A percentile compares a stretch with the other conserved stretches of the same genome.
Evolutionary conservation across 2,888 invertebrate genomes (phyloP).

Genomic region (Drosophila conformis): DNA sequence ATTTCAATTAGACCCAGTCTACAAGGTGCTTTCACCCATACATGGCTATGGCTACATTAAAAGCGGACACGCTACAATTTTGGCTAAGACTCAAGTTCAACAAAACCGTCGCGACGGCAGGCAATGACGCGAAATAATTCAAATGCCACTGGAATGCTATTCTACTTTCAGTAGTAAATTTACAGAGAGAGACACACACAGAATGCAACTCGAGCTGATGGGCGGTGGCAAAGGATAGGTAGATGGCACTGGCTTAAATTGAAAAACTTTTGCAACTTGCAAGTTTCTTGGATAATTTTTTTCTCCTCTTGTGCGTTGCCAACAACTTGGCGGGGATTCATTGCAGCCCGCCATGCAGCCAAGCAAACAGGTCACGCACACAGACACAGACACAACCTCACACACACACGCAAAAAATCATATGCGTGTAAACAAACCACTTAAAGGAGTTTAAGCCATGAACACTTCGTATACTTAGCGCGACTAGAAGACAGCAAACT

Average conservation of each 20-base stretch:
- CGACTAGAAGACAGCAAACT: conserved; percentile 20
- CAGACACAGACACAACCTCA: conserved; percentile 8
- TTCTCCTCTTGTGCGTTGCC: conserved; percentile 30
- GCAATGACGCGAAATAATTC: conserved; percentile 68
- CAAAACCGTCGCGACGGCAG: conserved; percentile 46
- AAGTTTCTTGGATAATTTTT: conserved; percentile 57
- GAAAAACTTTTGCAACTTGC: conserved; percentile 75
- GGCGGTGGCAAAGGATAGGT: conserved; percentile 1
- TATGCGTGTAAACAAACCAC: conserved; percentile 30
- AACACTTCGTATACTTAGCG: conserved; percentile 38
- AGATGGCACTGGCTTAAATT: conserved; percentile 60
- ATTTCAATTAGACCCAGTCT: conserved; percentile 54
- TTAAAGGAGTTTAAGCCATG: conserved; percentile 25
- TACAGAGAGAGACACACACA: conserved; percentile 48
- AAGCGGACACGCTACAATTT: conserved; percentile 23
- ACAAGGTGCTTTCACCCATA: conserved; percentile 14
- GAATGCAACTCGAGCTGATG: conserved; percentile 19
- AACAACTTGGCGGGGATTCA: conserved; percentile 61
- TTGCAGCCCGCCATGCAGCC: conserved; percentile 53
- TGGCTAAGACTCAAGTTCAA: conserved; percentile 44
- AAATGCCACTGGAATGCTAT: conserved; percentile 57
- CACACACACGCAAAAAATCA: conserved; percentile 11
- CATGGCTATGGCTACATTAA: conserved; percentile 37
- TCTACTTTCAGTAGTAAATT: conserved; percentile 72
- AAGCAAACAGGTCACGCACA: conserved; percentile 35